Evolutionary conservation across 2,797 vertebrate species (phyloP).

Genomic region (Cynodonichthys magdalenae): DNA sequence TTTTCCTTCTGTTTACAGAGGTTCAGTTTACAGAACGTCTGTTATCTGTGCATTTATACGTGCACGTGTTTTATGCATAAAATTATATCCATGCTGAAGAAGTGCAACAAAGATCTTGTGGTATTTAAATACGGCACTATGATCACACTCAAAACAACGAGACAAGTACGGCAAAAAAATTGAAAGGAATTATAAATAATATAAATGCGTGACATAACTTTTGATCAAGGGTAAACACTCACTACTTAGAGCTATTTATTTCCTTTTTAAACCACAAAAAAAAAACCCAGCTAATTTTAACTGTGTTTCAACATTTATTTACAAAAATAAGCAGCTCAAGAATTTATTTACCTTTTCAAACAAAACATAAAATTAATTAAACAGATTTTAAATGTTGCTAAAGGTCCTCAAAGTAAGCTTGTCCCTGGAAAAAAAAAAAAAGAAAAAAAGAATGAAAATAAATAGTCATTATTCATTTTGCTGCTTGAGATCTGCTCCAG

Average conservation of each 20-base stretch:
- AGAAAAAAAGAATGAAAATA: slow-evolving; percentile 46
- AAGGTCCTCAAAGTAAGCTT: slow-evolving; percentile 19
- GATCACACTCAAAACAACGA: slow-evolving; percentile 2
- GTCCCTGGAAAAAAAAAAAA: slow-evolving; percentile 23
- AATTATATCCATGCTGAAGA: not conserved
- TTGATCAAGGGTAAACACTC: slow-evolving; percentile 4
- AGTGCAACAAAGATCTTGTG: not conserved
- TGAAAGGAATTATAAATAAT: not conserved
- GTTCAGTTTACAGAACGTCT: slow-evolving; percentile 32
- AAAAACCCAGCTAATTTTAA: slow-evolving; percentile 1
- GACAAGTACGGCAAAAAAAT: not conserved
- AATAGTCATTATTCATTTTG: slow-evolving; percentile 71
- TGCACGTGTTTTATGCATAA: slow-evolving; percentile 4
- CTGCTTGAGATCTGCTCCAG: slow-evolving; percentile 66
- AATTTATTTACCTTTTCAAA: slow-evolving; percentile 24
- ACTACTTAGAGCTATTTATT: not conserved
- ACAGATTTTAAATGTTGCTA: not conserved
- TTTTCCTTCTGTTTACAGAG: slow-evolving; percentile 33
- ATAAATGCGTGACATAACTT: not conserved
- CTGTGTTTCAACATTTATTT: not conserved
- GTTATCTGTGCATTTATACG: slow-evolving; percentile 12
- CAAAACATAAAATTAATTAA: slow-evolving; percentile 10
- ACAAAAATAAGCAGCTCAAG: slow-evolving; percentile 7
- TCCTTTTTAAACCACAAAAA: not conserved
- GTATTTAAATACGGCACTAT: slow-evolving; percentile 7